Evolutionary conservation across 2,888 invertebrate genomes (phyloP), one percentile per base, ranked within the genome.

Genomic region (Amblyteles armatorius): DNA sequence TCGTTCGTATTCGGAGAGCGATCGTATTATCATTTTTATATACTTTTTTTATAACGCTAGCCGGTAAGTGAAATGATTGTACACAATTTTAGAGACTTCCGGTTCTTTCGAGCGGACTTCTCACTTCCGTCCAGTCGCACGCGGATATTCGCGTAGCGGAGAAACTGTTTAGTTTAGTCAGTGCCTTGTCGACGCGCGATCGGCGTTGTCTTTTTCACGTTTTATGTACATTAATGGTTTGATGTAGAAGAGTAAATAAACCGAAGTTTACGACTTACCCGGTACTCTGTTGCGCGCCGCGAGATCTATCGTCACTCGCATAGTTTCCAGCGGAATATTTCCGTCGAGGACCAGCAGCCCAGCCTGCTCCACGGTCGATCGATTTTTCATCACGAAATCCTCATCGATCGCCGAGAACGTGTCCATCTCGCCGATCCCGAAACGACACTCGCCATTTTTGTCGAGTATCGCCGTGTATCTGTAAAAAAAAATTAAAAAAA

Each of bases 371-470:
- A 99, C 94, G 1, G 95, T 91, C 0, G 95, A 92, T 80, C 95
- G 95, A 90, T 96, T 95, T 76, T 94, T 94, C 81, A 94, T 94
- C 93, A 97, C 96, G 91, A 96, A 92, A 79, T 96, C 94, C 0
- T 96, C 94, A 6, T 96, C 95, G 80, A 99, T 97, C 85, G 95
- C 94, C 13, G 95, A 92, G 92, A 98, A 98, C 29, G 97, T 96
- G 63, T 95, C 95, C 97, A 98, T 98, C 92, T 98, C 98, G 0
- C 98, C 98, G 74, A 99, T 94, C 0, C 97, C 96, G 74, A 98
- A 95, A 76, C 96, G 94, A 90, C 98, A 97, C 89, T 98, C 98
- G 0, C 99, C 98, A 6, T 92, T 92, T 0, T 94, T 93, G 91
- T 97, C 96, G 82, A 99, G 94, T 9, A 98, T 94, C 7, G 97